phyloP scores from a whole-genome alignment of 2,888 invertebrate genomes.

The Abrostola tripartita region DNA sequence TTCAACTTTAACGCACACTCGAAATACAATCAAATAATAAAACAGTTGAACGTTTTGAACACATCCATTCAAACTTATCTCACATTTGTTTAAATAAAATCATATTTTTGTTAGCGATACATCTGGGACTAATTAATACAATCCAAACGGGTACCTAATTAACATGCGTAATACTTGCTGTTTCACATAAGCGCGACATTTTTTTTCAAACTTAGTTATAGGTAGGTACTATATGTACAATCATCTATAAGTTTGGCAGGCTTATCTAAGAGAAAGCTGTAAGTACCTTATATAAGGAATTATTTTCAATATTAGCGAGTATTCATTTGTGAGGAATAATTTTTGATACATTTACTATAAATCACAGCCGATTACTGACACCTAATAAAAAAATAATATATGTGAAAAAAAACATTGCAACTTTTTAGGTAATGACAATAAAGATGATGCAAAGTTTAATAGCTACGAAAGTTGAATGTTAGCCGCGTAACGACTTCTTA shows the following conservation, averaged over 20 bases:
- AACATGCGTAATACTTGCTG: not conserved
- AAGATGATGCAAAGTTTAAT: not conserved
- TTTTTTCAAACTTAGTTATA: too few species aligned
- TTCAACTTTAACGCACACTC: not conserved
- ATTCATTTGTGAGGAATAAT: too few species aligned
- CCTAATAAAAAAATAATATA: not conserved
- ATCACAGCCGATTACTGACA: too few species aligned
- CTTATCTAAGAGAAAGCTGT: too few species aligned
- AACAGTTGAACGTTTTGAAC: not conserved
- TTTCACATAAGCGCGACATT: not conserved
- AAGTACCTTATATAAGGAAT: too few species aligned
- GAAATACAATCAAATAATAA: not conserved
- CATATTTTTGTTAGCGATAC: not conserved
- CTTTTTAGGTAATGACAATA: not conserved
- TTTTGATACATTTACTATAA: too few species aligned
- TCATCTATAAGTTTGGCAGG: too few species aligned
- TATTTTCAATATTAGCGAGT: too few species aligned
- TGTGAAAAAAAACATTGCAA: not conserved
- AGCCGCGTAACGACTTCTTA: conserved; percentile 4
- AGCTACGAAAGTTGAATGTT: not conserved
- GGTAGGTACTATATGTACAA: too few species aligned
- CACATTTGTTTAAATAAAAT: conserved; percentile 2
- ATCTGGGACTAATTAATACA: not conserved
- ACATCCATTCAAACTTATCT: not conserved
- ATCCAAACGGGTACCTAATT: not conserved